Evolutionary conservation across 2,888 invertebrate genomes (phyloP).

Genomic region (Microctonus brassicae): DNA sequence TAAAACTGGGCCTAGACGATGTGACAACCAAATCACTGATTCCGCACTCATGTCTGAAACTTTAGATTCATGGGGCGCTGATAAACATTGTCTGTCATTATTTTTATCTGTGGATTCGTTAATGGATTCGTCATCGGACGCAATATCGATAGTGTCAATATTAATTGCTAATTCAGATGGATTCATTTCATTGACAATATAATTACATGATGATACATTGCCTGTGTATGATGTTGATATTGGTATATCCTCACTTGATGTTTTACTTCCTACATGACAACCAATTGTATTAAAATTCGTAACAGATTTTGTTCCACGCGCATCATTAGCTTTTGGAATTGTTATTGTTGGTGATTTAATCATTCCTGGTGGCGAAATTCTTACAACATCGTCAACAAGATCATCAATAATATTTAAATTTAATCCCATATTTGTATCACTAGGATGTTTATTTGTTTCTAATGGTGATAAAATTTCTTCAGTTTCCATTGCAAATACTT

Average conservation of each 20-base stretch:
- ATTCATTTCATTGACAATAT: background rate
- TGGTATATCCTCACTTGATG: slow-evolving; percentile 64
- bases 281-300: slow-evolving; percentile 74
- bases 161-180: slow-evolving; percentile 24
- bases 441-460: slow-evolving; percentile 68
- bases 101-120: slow-evolving; percentile 26
- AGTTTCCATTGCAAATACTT: slow-evolving; percentile 82
- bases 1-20: slow-evolving; percentile 93
- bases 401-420: slow-evolving; percentile 71
- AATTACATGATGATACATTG: slow-evolving; percentile 14
- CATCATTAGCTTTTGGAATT: slow-evolving; percentile 73
- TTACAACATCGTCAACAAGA: slow-evolving; percentile 67
- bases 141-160: slow-evolving; percentile 24
- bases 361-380: slow-evolving; percentile 58
- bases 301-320: slow-evolving; percentile 71
- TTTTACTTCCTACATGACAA: slow-evolving; percentile 77
- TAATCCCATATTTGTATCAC: slow-evolving; percentile 66
- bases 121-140: slow-evolving; percentile 34
- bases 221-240: slow-evolving; percentile 46
- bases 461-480: slow-evolving; percentile 71
- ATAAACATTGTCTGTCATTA: slow-evolving; percentile 45
- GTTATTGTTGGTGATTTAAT: slow-evolving; percentile 79
- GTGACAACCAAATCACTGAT: slow-evolving; percentile 91
- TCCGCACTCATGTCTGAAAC: slow-evolving; percentile 90
- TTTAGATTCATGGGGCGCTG: slow-evolving; percentile 68